Conservation (phyloP, 2,113 vertebrate species). For the Geococcyx californianus region DNA sequence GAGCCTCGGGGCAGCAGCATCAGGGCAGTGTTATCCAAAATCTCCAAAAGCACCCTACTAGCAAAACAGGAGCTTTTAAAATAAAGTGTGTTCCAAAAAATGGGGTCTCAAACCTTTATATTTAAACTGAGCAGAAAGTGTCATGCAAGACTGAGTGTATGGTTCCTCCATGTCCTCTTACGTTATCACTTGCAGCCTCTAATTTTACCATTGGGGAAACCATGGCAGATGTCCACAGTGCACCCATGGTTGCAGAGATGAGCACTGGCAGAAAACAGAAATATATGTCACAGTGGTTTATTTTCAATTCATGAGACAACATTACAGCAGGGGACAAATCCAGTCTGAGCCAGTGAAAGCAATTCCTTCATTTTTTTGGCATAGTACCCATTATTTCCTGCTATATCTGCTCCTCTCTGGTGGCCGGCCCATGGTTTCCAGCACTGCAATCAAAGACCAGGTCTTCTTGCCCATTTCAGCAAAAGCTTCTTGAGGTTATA, state of each 20-base stretch:
- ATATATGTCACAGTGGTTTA: background rate
- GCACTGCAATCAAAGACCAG: background rate
- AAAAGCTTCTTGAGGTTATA: background rate
- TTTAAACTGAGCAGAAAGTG: background rate
- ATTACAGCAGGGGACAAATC: background rate
- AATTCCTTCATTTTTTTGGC: background rate
- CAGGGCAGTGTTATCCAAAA: background rate
- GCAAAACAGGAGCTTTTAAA: background rate
- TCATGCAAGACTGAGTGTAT: rapidly evolving
- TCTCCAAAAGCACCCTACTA: background rate
- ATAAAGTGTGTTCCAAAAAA: background rate
- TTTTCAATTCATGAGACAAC: background rate
- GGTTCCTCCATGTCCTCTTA: background rate
- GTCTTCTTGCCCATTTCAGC: background rate
- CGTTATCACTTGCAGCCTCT: background rate
- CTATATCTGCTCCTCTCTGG: background rate
- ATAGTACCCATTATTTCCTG: background rate
- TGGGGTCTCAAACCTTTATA: background rate
- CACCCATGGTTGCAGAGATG: background rate
- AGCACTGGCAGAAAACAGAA: background rate
- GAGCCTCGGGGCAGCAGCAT: rapidly evolving
- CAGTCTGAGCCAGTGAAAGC: background rate
- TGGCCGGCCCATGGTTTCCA: background rate
- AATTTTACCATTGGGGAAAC: background rate
- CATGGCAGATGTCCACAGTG: rapidly evolving